Conservation (phyloP, 2,113 vertebrate species). For the Tichodroma muraria region DNA sequence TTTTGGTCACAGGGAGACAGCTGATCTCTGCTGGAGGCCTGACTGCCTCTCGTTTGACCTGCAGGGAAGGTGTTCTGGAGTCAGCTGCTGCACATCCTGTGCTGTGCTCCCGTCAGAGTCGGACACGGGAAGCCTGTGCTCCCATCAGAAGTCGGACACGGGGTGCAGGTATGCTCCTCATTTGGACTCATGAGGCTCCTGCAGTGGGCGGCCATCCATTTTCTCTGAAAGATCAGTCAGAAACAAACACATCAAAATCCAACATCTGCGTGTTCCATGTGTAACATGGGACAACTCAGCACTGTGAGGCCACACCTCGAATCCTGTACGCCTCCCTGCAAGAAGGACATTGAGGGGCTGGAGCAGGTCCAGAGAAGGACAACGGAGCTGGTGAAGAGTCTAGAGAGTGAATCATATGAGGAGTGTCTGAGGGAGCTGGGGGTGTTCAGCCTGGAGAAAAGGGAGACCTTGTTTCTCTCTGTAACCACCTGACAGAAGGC, state of each 20-base stretch:
- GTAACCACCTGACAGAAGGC: background rate
- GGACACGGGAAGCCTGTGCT: background rate
- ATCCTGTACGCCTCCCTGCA: background rate
- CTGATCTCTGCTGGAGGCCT: background rate
- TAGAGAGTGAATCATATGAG: background rate
- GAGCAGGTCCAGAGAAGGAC: background rate
- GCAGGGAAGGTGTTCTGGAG: background rate
- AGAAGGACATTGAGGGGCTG: background rate
- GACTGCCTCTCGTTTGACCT: background rate
- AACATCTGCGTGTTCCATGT: background rate
- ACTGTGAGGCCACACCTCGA: accelerated
- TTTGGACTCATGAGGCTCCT: background rate
- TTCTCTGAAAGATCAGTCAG: background rate
- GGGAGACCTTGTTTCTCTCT: background rate
- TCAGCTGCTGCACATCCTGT: background rate
- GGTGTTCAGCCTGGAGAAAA: background rate
- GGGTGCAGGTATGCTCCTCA: background rate
- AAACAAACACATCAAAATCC: background rate
- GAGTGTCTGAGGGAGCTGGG: background rate
- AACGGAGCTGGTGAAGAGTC: background rate
- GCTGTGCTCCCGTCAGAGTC: background rate
- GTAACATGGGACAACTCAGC: background rate
- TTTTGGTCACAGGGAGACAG: background rate
- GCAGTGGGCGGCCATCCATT: background rate
- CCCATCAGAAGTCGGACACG: too few relatives aligned